Evolutionary conservation across 2,888 invertebrate genomes (phyloP), one percentile per base, ranked within the genome.

Genomic region (Thymelicus lineola): DNA sequence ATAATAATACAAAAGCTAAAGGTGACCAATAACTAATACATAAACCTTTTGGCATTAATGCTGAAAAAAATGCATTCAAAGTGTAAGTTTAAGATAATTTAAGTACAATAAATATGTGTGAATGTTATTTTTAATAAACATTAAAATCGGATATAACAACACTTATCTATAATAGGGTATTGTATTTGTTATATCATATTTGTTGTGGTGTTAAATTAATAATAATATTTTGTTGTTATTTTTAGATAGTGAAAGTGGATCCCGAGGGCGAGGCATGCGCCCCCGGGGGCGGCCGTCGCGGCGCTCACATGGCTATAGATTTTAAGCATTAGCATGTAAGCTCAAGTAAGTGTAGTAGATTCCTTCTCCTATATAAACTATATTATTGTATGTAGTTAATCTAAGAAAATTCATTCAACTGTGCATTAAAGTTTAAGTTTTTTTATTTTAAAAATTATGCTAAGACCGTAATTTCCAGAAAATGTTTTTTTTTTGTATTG

Each of bases 201-300:
- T n/a, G n/a, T 28, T 2, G 3, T 3, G 5, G 28, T 28, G 4
- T 28, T 28, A 28, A 28, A 28, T 28, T 28, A 28, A 28, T 28
- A 28, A 28, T 28, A 28, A 2, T 28, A 2, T 5, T 35, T 53
- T 69, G 78, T 75, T 72, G 62, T 75, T 76, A 74, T 75, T 80
- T 79, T 62, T 87, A 92, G 91, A 92, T 73, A 92, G 92, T 74
- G 92, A 92, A 75, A 93, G 91, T 75, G 90, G 91, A 6, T 66
- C 84, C 59, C 89, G 93, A 60, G 92, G 92, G 0, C 91, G 93
- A 15, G 92, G 93, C 66, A 83, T 86, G 86, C 82, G 93, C 9
- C 76, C 85, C 12, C 85, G 93, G 48, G 92, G 93, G 0, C 82
- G 93, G 6, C 88, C 91, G 5, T 78, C 87, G 17, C 82, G 92